Conservation (phyloP, 2,888 invertebrate species). For the Uropetala carovei region DNA sequence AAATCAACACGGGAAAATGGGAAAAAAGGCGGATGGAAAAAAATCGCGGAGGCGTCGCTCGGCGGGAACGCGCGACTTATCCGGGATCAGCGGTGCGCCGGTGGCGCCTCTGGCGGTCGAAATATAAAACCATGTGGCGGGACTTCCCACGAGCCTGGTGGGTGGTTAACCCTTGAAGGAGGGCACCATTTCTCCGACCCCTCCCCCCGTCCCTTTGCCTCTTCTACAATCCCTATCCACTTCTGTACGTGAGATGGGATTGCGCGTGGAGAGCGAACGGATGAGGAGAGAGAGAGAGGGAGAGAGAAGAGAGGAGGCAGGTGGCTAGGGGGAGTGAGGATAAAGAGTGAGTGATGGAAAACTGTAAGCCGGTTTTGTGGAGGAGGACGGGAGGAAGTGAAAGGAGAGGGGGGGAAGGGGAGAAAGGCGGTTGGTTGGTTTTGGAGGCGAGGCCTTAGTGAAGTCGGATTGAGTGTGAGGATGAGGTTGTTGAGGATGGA, state of each 20-base stretch:
- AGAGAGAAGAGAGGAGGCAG: too few relatives aligned
- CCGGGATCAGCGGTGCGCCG: conserved; percentile 24
- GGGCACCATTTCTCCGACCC: too few relatives aligned
- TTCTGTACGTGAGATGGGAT: conserved; percentile 6
- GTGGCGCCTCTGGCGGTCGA: conserved; percentile 19
- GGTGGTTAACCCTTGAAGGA: background rate
- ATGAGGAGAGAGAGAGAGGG: background rate
- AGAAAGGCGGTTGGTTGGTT: background rate
- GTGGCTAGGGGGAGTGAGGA: background rate
- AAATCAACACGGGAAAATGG: background rate
- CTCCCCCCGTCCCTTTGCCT: too few relatives aligned
- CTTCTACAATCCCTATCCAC: background rate
- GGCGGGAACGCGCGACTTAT: background rate
- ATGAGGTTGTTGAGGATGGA: too few relatives aligned
- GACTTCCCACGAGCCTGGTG: conserved; percentile 36
- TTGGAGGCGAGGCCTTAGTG: background rate
- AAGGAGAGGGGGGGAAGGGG: background rate
- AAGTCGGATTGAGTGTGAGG: background rate
- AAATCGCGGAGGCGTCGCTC: background rate
- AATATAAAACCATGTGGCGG: conserved; percentile 41
- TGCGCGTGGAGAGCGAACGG: background rate
- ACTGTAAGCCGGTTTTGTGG: conserved; percentile 1
- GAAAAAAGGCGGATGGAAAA: background rate
- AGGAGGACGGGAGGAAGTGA: too few relatives aligned
- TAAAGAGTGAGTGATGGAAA: background rate